Percentiles rank a stretch among this genome's conserved stretches.
phyloP scores from a whole-genome alignment of 2,797 vertebrate species.

The Neomorphus geoffroyi region DNA sequence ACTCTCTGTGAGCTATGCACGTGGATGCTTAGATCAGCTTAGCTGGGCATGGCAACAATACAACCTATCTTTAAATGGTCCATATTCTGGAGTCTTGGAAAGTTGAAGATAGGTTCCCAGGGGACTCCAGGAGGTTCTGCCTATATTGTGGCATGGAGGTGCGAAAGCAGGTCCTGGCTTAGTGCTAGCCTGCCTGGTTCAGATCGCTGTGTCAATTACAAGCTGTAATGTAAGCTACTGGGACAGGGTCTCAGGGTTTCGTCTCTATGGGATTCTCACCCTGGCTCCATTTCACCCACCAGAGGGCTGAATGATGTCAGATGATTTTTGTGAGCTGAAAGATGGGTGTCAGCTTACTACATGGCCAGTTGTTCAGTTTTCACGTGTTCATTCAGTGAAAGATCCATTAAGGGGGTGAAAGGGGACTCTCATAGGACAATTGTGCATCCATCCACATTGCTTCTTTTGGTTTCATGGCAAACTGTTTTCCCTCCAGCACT shows the following conservation, averaged over 20 bases:
- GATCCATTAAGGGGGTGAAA: neutral
- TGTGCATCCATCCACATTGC: neutral
- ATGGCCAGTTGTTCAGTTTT: neutral
- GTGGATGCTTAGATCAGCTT: neutral
- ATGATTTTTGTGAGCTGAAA: neutral
- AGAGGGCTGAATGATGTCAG: neutral
- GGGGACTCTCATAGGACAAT: neutral
- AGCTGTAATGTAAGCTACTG: neutral
- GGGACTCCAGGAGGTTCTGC: neutral
- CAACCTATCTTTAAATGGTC: neutral
- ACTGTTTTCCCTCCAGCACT: neutral
- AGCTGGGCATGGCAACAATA: neutral
- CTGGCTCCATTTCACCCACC: neutral
- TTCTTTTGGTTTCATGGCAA: neutral
- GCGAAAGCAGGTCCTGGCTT: neutral
- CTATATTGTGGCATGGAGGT: neutral
- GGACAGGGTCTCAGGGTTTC: neutral
- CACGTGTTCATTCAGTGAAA: neutral
- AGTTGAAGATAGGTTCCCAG: neutral
- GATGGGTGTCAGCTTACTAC: constrained; percentile 1
- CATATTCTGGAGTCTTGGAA: neutral
- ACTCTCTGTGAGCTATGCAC: neutral
- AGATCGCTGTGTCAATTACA: neutral
- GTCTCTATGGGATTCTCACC: neutral
- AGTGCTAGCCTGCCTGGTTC: neutral